Evolutionary conservation across 2,888 invertebrate species (phyloP).

Genomic region (Chloromyia formosa): DNA sequence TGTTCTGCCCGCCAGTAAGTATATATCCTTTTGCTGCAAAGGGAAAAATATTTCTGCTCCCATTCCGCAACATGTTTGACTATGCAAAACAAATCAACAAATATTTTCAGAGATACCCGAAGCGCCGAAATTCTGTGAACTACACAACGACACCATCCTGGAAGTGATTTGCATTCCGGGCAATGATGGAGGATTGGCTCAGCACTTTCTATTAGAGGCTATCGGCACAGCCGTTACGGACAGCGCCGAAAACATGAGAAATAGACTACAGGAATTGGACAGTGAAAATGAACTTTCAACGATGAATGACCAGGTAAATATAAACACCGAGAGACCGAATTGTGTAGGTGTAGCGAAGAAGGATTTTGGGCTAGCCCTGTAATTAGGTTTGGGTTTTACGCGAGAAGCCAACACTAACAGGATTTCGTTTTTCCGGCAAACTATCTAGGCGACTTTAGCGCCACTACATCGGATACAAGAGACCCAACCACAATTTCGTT

Average conservation of each 20-base stretch:
- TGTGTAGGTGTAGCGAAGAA: too few species aligned
- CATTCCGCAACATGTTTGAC: background rate
- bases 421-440: too few species aligned
- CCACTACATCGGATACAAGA: conserved; percentile 73
- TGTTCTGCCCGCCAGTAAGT: conserved; percentile 79
- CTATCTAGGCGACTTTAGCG: conserved; percentile 66
- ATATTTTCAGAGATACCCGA: conserved; percentile 74
- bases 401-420: too few species aligned
- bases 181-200: conserved; percentile 82
- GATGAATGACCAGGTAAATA: conserved; percentile 71
- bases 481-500: conserved; percentile 74
- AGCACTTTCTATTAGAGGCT: conserved; percentile 84
- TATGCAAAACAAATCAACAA: conserved; percentile 28
- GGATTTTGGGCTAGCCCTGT: background rate
- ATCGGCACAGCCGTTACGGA: conserved; percentile 68
- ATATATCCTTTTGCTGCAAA: background rate
- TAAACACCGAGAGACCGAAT: background rate
- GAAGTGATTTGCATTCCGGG: conserved; percentile 80
- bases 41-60: background rate
- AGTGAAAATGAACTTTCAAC: conserved; percentile 70
- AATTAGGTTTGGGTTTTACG: background rate
- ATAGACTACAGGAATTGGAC: conserved; percentile 53
- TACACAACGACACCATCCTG: conserved; percentile 73
- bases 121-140: conserved; percentile 77
- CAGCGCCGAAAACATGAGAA: conserved; percentile 65